Conservation (phyloP, 2,888 invertebrate species). For the Molanna angustata region DNA sequence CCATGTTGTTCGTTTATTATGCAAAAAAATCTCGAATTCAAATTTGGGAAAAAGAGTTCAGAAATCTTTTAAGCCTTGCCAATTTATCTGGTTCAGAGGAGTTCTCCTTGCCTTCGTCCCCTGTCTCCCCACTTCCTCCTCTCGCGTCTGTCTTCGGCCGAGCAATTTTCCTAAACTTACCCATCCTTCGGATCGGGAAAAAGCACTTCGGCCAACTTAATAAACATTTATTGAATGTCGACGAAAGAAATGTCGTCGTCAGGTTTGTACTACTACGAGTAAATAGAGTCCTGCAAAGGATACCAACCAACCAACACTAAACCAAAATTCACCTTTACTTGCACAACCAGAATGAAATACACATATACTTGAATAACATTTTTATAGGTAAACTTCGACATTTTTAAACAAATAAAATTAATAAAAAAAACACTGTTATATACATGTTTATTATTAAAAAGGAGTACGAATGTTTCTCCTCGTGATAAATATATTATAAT, state of each 20-base stretch:
- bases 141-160: not conserved
- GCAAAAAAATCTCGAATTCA: slow-evolving; percentile 18
- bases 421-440: too few relatives aligned
- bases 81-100: slow-evolving; percentile 21
- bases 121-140: slow-evolving; percentile 2
- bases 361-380: too few relatives aligned
- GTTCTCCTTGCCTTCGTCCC: slow-evolving; percentile 2
- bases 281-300: too few relatives aligned
- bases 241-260: slow-evolving; percentile 16
- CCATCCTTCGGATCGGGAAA: slow-evolving; percentile 13
- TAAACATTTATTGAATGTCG: slow-evolving; percentile 28
- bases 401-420: too few relatives aligned
- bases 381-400: too few relatives aligned
- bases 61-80: slow-evolving; percentile 20
- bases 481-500: too few relatives aligned
- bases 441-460: too few relatives aligned
- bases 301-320: too few relatives aligned
- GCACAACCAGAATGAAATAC: too few relatives aligned
- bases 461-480: too few relatives aligned
- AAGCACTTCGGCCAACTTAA: slow-evolving; percentile 27
- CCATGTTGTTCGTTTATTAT: slow-evolving; percentile 10
- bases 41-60: slow-evolving; percentile 19
- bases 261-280: too few relatives aligned
- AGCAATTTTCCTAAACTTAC: slow-evolving; percentile 17
- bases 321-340: too few relatives aligned